Conservation (phyloP, 2,797 vertebrate genomes). For the Hippoglossus hippoglossus region DNA sequence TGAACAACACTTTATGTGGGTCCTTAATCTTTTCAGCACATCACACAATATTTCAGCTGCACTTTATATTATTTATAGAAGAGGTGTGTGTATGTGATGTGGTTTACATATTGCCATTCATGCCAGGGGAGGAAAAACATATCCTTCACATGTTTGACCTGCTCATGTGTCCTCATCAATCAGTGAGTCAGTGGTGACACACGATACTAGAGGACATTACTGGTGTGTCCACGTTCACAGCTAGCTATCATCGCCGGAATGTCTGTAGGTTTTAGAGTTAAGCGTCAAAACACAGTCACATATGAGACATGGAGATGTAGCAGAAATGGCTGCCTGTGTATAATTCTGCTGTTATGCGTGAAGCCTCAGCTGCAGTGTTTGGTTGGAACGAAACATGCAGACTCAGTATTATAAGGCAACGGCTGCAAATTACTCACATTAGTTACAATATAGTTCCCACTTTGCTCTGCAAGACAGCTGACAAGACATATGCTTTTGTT, state of each 20-base stretch:
- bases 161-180: slow-evolving; percentile 2
- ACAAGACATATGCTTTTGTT: background rate
- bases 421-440: background rate
- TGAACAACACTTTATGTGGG: slow-evolving; percentile 31
- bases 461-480: background rate
- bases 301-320: background rate
- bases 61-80: background rate
- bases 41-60: background rate
- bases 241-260: background rate
- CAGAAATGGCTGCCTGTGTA: background rate
- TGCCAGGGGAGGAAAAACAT: background rate
- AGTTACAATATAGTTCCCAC: background rate
- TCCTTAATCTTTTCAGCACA: slow-evolving; percentile 15
- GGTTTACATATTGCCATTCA: background rate
- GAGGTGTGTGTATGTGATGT: background rate
- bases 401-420: background rate
- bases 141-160: background rate
- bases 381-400: background rate
- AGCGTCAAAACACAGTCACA: background rate
- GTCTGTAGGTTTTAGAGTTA: background rate
- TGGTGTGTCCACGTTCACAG: background rate
- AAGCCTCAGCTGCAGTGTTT: background rate
- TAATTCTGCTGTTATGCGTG: background rate
- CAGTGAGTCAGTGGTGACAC: background rate
- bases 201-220: background rate